Conservation (phyloP, 2,113 vertebrate genomes). For the Apus apus region DNA sequence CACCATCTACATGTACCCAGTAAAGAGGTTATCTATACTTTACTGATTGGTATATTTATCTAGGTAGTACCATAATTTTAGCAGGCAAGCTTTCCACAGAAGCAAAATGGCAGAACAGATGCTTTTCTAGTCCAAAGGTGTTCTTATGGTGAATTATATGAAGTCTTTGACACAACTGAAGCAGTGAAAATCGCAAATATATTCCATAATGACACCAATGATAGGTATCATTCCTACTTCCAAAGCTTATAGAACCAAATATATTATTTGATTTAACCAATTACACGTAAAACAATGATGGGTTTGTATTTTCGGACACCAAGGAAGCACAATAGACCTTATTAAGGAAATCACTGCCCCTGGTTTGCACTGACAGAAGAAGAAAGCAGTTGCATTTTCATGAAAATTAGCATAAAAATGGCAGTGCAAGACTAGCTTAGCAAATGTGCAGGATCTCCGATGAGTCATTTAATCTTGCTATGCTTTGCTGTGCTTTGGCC, state of each 20-base stretch:
- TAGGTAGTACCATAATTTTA: not conserved
- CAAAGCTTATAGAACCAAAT: not conserved
- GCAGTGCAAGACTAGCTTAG: not conserved
- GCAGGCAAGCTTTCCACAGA: not conserved
- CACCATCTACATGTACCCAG: not conserved
- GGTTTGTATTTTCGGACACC: not conserved
- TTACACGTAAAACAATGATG: not conserved
- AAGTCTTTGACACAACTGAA: not conserved
- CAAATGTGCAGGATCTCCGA: not conserved
- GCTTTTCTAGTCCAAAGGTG: not conserved
- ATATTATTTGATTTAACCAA: not conserved
- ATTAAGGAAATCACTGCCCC: not conserved
- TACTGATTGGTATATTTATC: not conserved
- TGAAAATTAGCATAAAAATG: not conserved
- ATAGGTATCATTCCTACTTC: not conserved
- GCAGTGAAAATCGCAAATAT: not conserved
- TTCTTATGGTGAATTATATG: not conserved
- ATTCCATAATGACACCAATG: not conserved
- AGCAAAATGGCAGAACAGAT: not conserved
- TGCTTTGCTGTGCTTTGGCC: not conserved
- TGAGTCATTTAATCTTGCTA: not conserved
- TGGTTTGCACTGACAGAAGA: not conserved
- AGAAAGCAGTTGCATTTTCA: not conserved
- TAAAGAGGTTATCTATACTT: not conserved
- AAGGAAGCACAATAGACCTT: not conserved